A percentile compares a stretch with the other conserved stretches of the same genome.
phyloP scores from a whole-genome alignment of 1,140 invertebrate genomes.

The Neodiprion fabricii region DNA sequence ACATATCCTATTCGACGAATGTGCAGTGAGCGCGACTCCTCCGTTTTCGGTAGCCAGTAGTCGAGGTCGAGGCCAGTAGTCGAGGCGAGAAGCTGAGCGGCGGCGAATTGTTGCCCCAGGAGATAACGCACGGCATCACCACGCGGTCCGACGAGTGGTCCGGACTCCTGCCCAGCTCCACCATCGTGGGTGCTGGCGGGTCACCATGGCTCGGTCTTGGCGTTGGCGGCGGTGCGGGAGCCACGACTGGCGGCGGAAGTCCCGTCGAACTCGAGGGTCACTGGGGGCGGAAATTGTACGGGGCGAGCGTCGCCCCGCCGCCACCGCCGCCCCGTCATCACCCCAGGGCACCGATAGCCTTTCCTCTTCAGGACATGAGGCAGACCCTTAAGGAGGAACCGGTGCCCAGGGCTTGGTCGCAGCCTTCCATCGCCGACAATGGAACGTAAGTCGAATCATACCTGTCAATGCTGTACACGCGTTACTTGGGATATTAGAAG shows the following conservation, averaged over 20 bases:
- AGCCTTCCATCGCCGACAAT: slow-evolving; percentile 54
- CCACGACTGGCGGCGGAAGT: slow-evolving; percentile 51
- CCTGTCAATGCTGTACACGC: not conserved
- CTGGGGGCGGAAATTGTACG: slow-evolving; percentile 59
- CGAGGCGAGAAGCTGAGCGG: not conserved
- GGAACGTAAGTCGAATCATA: slow-evolving; percentile 52
- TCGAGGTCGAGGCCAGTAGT: too few relatives aligned
- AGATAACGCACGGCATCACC: slow-evolving; percentile 54
- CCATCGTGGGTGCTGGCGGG: slow-evolving; percentile 61
- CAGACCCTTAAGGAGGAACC: slow-evolving; percentile 61
- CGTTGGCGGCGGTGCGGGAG: slow-evolving; percentile 50
- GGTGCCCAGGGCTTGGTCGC: slow-evolving; percentile 57
- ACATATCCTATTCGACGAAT: too few relatives aligned
- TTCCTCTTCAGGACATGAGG: slow-evolving; percentile 59
- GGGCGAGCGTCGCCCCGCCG: slow-evolving; percentile 57
- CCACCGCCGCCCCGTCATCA: slow-evolving; percentile 59
- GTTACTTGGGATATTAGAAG: too few relatives aligned
- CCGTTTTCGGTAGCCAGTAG: too few relatives aligned
- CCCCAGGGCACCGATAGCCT: slow-evolving; percentile 54
- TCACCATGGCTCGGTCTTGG: slow-evolving; percentile 59
- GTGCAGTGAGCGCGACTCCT: too few relatives aligned
- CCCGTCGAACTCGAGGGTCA: slow-evolving; percentile 58
- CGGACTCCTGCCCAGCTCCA: slow-evolving; percentile 61
- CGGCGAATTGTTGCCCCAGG: slow-evolving; percentile 46
- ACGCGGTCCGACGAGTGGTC: slow-evolving; percentile 62